phyloP scores from a whole-genome alignment of 2,113 vertebrate genomes.

The Eupsittula cactorum region DNA sequence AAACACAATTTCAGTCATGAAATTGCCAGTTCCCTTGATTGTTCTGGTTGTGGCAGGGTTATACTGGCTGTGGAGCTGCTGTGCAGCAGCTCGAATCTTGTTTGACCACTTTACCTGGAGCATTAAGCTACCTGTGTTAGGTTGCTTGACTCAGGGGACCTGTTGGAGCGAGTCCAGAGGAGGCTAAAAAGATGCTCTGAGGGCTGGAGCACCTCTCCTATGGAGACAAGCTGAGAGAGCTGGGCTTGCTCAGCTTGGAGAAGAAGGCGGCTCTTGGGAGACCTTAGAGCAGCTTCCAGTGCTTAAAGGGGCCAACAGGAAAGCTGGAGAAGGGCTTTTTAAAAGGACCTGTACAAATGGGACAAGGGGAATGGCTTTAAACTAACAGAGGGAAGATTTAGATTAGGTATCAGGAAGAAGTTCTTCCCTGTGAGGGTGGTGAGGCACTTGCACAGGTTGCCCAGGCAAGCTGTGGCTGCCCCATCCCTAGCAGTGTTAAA shows the following conservation, averaged over 20 bases:
- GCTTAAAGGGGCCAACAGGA: neutral
- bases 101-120: neutral
- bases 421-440: neutral
- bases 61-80: neutral
- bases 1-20: neutral
- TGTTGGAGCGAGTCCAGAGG: neutral
- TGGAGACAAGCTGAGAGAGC: neutral
- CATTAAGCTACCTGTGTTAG: neutral
- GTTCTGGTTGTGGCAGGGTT: neutral
- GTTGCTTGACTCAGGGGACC: neutral
- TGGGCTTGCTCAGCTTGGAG: neutral
- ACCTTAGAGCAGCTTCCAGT: neutral
- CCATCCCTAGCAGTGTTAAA: neutral
- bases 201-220: neutral
- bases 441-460: neutral
- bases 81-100: neutral
- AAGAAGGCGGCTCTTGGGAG: neutral
- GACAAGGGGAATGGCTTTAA: neutral
- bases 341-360: neutral
- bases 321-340: neutral
- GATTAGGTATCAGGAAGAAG: neutral
- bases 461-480: neutral
- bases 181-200: neutral
- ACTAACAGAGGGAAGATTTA: neutral
- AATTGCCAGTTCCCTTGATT: accelerated